Percentiles rank a stretch among this genome's conserved stretches.
Evolutionary conservation across 2,888 invertebrate genomes (phyloP).

Genomic region (Tipula lateralis): DNA sequence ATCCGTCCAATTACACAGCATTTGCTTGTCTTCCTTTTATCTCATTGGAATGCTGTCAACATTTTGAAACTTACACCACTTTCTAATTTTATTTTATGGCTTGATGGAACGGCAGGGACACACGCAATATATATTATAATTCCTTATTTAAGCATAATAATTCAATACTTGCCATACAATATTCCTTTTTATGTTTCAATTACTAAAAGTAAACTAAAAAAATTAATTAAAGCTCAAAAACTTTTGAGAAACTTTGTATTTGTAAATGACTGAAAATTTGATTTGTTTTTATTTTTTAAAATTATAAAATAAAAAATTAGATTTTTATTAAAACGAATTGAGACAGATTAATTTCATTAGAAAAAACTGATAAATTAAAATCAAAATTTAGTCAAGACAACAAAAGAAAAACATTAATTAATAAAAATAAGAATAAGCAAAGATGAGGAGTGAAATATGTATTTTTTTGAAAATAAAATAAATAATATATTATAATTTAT

Average conservation of each 20-base stretch:
- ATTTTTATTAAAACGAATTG: neutral
- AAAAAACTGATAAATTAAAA: neutral
- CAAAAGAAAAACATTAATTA: neutral
- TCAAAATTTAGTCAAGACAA: neutral
- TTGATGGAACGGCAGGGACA: neutral
- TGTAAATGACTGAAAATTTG: neutral
- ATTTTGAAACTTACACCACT: neutral
- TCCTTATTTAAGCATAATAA: neutral
- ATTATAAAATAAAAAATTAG: no score
- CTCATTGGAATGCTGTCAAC: neutral
- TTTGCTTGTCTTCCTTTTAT: constrained; percentile 19
- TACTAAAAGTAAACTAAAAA: no score
- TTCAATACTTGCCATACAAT: neutral
- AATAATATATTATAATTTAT: neutral
- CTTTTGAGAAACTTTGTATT: neutral
- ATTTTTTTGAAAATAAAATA: neutral
- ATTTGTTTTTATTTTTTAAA: neutral
- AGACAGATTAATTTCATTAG: neutral
- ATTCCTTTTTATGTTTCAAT: no score
- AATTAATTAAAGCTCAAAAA: neutral
- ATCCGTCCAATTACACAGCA: neutral
- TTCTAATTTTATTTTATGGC: neutral
- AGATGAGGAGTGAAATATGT: neutral
- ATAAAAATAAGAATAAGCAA: neutral
- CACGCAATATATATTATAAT: neutral